Evolutionary conservation across 2,113 vertebrate species (phyloP).

Genomic region (Dromaius novaehollandiae): DNA sequence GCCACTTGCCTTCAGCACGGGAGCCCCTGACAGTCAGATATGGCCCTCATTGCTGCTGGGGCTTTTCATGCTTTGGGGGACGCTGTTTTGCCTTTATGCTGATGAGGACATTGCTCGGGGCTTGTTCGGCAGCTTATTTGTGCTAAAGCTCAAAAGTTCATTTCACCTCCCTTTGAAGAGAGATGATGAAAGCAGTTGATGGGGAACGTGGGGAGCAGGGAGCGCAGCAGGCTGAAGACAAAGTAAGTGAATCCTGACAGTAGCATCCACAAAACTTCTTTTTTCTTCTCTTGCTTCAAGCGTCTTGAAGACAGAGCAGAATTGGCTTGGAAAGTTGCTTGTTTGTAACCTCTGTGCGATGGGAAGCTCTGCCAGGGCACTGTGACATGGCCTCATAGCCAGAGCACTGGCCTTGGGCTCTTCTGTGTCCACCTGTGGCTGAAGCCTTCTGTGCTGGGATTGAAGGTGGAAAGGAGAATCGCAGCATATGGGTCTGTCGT

Average conservation of each 20-base stretch:
- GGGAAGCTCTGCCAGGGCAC: neutral
- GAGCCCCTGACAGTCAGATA: neutral
- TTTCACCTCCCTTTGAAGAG: neutral
- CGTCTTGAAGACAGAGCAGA: neutral
- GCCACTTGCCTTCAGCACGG: neutral
- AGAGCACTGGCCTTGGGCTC: neutral
- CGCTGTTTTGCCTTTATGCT: neutral
- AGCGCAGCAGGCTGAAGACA: neutral
- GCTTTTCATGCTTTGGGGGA: neutral
- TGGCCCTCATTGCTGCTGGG: neutral
- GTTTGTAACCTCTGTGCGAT: neutral
- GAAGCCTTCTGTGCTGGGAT: neutral
- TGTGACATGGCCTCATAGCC: accelerated
- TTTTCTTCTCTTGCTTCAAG: neutral
- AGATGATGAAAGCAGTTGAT: neutral
- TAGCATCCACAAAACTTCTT: neutral
- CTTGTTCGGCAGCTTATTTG: neutral
- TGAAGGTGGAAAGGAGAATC: neutral
- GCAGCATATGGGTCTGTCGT: neutral
- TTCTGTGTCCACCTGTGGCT: accelerated
- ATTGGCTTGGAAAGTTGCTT: neutral
- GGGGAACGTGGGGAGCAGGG: neutral
- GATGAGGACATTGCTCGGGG: neutral
- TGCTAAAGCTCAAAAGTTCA: neutral
- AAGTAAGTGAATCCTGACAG: neutral